These are phyloP conservation scores for Tachysurus vachellii DNA, from an alignment of 2,113 vertebrate genomes.

Conservation along the genomic window DNA sequence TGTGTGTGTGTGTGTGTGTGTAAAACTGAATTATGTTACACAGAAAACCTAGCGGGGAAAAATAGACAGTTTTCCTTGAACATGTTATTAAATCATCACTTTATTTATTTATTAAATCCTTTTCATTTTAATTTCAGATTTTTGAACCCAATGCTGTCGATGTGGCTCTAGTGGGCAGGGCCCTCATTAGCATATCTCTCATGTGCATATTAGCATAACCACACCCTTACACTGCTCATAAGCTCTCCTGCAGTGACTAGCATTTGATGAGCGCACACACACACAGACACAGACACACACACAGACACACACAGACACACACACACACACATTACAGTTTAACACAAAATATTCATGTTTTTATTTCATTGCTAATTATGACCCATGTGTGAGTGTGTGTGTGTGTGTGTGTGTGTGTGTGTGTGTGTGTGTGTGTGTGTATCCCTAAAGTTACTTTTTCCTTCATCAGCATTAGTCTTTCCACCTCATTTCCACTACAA, in stretches of 20 bases:
- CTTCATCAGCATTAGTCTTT: slow-evolving; percentile 95
- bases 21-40: not conserved
- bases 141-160: slow-evolving; percentile 61
- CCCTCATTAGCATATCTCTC: slow-evolving; percentile 66
- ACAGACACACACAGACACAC: slow-evolving; percentile 48
- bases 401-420: not conserved
- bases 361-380: not conserved
- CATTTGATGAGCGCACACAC: slow-evolving; percentile 52
- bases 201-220: slow-evolving; percentile 54
- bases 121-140: not conserved
- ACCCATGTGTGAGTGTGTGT: not conserved
- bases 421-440: slow-evolving; percentile 16
- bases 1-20: slow-evolving; percentile 35
- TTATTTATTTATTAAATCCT: not conserved
- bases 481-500: slow-evolving; percentile 81
- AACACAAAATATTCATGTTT: not conserved
- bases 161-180: slow-evolving; percentile 73
- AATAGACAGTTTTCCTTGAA: not conserved
- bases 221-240: slow-evolving; percentile 79
- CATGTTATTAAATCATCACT: not conserved
- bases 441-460: slow-evolving; percentile 55
- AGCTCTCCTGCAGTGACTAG: slow-evolving; percentile 72
- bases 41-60: not conserved
- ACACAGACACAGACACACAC: slow-evolving; percentile 58
- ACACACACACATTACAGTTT: not conserved